Evolutionary conservation across 2,888 invertebrate genomes (phyloP).

Genomic region (Mimas tiliae): DNA sequence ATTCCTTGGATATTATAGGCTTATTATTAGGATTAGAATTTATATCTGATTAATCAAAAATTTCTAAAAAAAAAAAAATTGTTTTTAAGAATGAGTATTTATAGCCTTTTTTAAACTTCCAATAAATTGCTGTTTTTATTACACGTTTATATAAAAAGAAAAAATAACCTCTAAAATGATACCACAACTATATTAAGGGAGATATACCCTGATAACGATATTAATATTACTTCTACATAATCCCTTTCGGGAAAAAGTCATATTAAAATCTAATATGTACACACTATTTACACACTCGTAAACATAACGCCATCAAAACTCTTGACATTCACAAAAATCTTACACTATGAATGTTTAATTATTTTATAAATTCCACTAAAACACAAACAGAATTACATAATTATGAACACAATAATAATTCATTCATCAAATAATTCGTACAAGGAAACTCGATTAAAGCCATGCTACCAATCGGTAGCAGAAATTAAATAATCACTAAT

Average conservation of each 20-base stretch:
- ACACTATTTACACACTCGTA: conserved; percentile 58
- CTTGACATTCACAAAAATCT: background rate
- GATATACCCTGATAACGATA: conserved; percentile 81
- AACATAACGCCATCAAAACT: conserved; percentile 8
- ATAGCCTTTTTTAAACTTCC: background rate
- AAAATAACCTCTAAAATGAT: conserved; percentile 21
- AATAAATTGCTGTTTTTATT: background rate
- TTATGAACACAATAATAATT: background rate
- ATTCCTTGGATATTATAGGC: no score
- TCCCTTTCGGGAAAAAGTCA: conserved; percentile 46
- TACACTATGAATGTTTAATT: background rate
- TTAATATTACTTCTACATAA: conserved; percentile 65
- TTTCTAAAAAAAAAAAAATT: no score
- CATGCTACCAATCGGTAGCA: background rate
- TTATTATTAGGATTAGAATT: no score
- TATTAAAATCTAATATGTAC: conserved; percentile 67
- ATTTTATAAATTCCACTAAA: background rate
- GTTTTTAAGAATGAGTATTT: background rate
- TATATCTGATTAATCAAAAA: no score
- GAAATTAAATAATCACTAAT: background rate
- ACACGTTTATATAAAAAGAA: background rate
- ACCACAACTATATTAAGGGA: conserved; percentile 61
- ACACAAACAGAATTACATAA: background rate
- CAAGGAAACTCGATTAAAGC: conserved; percentile 8
- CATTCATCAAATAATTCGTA: background rate